phyloP scores from a whole-genome alignment of 2,113 vertebrate genomes.

The Epinephelus lanceolatus region DNA sequence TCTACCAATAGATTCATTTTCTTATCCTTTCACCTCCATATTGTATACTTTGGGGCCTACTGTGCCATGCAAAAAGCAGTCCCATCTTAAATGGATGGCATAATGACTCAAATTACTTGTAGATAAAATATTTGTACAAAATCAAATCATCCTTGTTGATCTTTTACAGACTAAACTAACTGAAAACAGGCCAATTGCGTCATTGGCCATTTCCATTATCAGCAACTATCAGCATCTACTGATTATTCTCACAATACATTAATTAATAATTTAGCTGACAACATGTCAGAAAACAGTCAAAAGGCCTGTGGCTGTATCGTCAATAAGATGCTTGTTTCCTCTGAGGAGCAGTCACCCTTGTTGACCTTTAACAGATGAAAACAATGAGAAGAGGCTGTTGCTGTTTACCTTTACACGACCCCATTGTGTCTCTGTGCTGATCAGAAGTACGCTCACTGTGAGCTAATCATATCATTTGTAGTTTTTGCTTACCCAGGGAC shows the following conservation, averaged over 20 bases:
- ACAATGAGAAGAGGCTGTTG: neutral
- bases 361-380: neutral
- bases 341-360: neutral
- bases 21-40: neutral
- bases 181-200: neutral
- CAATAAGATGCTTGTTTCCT: neutral
- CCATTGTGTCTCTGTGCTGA: neutral
- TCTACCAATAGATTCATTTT: neutral
- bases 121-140: neutral
- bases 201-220: neutral
- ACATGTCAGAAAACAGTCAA: neutral
- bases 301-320: neutral
- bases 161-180: neutral
- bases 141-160: neutral
- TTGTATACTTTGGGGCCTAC: neutral
- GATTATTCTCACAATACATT: neutral
- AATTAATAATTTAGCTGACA: neutral
- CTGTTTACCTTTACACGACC: conserved; percentile 6
- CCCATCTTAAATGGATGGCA: neutral
- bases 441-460: neutral
- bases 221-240: neutral
- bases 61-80: neutral
- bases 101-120: neutral
- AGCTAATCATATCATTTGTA: neutral
- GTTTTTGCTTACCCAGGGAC: neutral